Evolutionary conservation across 2,797 vertebrate species (phyloP).

Genomic region (Halcyon leucocephala): DNA sequence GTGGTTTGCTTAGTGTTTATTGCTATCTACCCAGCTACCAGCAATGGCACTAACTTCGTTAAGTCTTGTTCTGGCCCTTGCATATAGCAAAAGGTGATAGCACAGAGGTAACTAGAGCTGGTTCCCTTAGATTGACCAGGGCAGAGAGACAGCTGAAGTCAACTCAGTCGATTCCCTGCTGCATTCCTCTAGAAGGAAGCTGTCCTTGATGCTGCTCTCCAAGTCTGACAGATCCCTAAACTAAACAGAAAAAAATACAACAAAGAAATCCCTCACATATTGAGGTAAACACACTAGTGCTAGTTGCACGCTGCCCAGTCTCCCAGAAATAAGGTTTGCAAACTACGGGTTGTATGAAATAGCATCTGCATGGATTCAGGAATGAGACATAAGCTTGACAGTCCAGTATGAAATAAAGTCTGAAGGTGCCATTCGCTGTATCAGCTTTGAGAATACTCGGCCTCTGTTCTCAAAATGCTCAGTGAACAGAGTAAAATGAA

Average conservation of each 20-base stretch:
- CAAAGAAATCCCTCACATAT: not conserved
- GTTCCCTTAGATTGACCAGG: not conserved
- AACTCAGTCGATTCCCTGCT: not conserved
- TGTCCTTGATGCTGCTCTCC: not conserved
- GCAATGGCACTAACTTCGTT: not conserved
- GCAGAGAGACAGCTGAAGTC: not conserved
- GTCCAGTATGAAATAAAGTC: not conserved
- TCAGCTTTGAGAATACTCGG: not conserved
- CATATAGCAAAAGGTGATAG: not conserved
- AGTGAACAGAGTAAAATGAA: not conserved
- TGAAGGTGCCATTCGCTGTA: not conserved
- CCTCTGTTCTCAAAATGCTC: not conserved
- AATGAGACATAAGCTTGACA: not conserved
- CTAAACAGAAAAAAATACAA: not conserved
- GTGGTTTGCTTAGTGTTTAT: constrained; percentile 20
- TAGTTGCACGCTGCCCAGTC: not conserved
- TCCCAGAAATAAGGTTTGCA: not conserved
- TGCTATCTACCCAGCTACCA: not conserved
- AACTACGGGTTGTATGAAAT: not conserved
- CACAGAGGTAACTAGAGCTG: not conserved
- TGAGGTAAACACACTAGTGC: not conserved
- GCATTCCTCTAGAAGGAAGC: not conserved
- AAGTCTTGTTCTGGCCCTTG: not conserved
- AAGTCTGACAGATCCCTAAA: not conserved
- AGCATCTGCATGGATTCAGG: not conserved